Percentiles rank a stretch among this genome's conserved stretches.
These are phyloP conservation scores for Ashinkailepas kermadecensis DNA, from an alignment of 2,888 invertebrate genomes.

Conservation along the genomic window DNA sequence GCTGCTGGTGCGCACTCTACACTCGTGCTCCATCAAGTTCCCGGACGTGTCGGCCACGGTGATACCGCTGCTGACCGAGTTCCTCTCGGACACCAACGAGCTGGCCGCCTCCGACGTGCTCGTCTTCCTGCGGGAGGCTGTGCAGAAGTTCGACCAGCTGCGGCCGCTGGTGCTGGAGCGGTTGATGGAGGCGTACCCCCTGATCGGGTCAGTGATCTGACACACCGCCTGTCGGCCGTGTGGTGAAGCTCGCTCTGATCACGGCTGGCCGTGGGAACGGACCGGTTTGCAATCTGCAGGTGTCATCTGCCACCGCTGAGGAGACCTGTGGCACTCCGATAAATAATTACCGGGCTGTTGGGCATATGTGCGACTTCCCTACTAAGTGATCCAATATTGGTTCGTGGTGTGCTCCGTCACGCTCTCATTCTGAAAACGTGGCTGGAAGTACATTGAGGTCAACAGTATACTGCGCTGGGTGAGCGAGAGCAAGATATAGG, in stretches of 20 bases:
- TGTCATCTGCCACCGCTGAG: no score
- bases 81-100: slow-evolving; percentile 80
- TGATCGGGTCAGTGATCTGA: slow-evolving; percentile 53
- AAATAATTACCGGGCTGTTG: no score
- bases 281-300: no score
- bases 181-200: slow-evolving; percentile 70
- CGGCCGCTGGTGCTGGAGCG: slow-evolving; percentile 66
- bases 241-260: no score
- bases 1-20: slow-evolving; percentile 86
- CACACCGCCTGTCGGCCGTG: no score
- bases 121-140: slow-evolving; percentile 90
- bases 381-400: no score
- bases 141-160: slow-evolving; percentile 58
- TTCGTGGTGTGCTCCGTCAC: no score
- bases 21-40: slow-evolving; percentile 87
- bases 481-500: background rate
- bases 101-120: slow-evolving; percentile 89
- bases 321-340: no score
- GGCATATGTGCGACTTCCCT: no score
- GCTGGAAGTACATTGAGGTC: no score
- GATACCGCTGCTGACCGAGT: slow-evolving; percentile 89
- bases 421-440: no score
- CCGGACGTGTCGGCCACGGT: slow-evolving; percentile 90
- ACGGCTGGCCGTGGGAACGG: no score
- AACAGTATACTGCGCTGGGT: background rate